A percentile compares a stretch with the other conserved stretches of the same genome.
Conservation (phyloP, 2,113 vertebrate genomes). For the Calonectris borealis region DNA sequence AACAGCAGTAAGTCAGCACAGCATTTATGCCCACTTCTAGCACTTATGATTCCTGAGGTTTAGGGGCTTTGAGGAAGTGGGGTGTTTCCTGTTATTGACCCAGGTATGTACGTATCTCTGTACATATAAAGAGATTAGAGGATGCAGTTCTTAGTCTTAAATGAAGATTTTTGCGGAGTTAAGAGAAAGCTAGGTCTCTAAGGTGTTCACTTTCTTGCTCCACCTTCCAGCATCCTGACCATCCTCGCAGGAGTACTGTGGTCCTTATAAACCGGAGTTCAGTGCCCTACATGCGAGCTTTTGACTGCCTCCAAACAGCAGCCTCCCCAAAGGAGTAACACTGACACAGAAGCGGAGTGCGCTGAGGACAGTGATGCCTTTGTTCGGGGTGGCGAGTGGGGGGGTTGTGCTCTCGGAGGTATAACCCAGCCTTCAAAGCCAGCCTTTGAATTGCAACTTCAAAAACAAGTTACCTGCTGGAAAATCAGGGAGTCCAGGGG, state of each 20-base stretch:
- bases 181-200: not conserved
- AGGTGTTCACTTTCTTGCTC: not conserved
- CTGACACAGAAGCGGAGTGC: not conserved
- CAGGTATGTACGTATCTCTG: not conserved
- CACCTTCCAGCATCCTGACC: not conserved
- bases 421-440: not conserved
- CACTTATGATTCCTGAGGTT: fast-evolving
- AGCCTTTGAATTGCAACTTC: not conserved
- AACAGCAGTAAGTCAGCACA: not conserved
- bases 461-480: not conserved
- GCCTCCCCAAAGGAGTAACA: not conserved
- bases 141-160: not conserved
- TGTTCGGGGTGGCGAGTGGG: fast-evolving
- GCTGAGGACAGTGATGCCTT: not conserved
- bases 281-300: not conserved
- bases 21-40: not conserved
- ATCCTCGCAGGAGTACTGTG: not conserved
- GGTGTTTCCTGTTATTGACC: not conserved
- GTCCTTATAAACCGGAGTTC: not conserved
- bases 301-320: not conserved
- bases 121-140: not conserved
- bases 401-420: not conserved
- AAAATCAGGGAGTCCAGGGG: not conserved
- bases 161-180: not conserved
- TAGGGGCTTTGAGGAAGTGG: not conserved